Evolutionary conservation across 2,113 vertebrate genomes (phyloP).

Genomic region (Thalassarche chlororhynchos): DNA sequence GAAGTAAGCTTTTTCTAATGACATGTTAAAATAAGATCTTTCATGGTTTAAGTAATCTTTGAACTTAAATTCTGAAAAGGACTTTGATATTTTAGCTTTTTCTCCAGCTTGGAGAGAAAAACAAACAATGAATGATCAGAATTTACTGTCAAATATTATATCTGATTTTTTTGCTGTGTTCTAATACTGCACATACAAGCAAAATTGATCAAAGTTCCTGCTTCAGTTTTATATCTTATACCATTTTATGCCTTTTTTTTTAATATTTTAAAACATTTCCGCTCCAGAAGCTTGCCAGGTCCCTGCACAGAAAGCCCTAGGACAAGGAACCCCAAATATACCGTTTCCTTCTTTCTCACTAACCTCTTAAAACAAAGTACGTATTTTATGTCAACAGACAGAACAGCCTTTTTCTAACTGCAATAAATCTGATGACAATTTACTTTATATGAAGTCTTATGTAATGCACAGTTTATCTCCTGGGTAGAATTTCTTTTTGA

Average conservation of each 20-base stretch:
- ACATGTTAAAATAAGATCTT: background rate
- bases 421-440: background rate
- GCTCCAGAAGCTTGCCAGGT: background rate
- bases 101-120: background rate
- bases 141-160: background rate
- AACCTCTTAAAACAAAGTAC: background rate
- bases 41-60: background rate
- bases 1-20: background rate
- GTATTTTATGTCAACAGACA: background rate
- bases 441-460: background rate
- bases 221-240: background rate
- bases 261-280: background rate
- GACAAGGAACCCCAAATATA: background rate
- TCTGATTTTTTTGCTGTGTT: background rate
- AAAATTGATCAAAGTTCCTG: background rate
- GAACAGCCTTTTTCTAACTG: background rate
- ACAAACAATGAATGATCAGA: background rate
- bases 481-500: background rate
- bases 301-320: background rate
- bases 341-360: background rate
- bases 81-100: background rate
- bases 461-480: constrained; percentile 1
- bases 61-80: background rate
- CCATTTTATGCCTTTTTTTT: background rate
- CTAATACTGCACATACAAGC: background rate